Conservation (phyloP, 2,797 vertebrate species). For the Phalanger gymnotis region DNA sequence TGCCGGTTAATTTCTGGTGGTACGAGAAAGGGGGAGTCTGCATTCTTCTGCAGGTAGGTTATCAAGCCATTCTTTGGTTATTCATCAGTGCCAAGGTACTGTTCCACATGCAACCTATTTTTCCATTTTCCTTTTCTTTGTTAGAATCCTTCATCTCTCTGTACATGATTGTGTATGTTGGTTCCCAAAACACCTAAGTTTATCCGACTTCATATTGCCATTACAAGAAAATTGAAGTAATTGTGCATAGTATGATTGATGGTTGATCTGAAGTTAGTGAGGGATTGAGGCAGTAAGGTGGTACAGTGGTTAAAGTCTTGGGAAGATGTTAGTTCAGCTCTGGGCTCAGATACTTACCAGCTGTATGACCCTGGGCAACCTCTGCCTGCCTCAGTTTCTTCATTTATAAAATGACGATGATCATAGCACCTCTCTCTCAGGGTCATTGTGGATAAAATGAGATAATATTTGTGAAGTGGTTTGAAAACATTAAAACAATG, state of each 20-base stretch:
- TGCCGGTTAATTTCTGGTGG: constrained; percentile 96
- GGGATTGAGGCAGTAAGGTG: neutral
- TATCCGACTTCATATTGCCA: too few species aligned
- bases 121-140: constrained; percentile 95
- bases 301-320: neutral
- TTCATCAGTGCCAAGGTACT: constrained; percentile 95
- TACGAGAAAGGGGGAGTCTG: constrained; percentile 94
- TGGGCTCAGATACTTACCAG: neutral
- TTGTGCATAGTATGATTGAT: too few species aligned
- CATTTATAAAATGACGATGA: neutral
- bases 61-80: constrained; percentile 98
- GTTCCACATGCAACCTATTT: constrained; percentile 96
- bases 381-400: neutral
- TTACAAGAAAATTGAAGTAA: too few species aligned
- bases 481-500: neutral
- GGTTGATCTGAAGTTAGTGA: neutral
- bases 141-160: constrained; percentile 98
- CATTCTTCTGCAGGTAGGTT: constrained; percentile 96
- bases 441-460: neutral
- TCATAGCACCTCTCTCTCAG: neutral
- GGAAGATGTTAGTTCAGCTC: neutral
- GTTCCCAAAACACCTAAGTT: too few species aligned
- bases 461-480: neutral
- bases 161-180: constrained; percentile 91
- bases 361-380: neutral